Evolutionary conservation across 2,113 vertebrate species (phyloP).

Genomic region (Crotalus tigris): DNA sequence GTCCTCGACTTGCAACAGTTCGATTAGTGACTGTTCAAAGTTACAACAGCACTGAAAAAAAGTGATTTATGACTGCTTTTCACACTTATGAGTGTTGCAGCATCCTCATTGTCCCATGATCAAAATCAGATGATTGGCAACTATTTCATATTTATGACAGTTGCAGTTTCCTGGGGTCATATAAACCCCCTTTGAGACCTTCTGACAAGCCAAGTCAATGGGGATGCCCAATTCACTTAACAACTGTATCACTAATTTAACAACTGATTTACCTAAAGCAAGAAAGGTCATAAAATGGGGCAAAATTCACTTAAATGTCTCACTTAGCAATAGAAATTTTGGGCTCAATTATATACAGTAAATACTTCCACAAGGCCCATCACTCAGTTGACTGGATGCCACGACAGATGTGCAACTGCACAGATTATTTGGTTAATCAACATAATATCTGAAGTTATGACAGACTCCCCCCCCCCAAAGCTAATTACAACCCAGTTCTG

Average conservation of each 20-base stretch:
- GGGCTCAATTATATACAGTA: neutral
- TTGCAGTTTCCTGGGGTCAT: neutral
- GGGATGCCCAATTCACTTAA: neutral
- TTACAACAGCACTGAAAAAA: no score
- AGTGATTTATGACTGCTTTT: neutral
- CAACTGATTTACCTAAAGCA: neutral
- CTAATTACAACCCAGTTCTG: no score
- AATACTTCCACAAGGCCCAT: fast-evolving
- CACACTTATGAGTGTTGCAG: neutral
- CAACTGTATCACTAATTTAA: no score
- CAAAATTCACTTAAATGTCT: neutral
- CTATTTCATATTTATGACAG: neutral
- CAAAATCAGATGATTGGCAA: neutral
- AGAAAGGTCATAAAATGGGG: neutral
- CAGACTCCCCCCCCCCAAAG: no score
- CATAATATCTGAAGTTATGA: no score
- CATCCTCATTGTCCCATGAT: neutral
- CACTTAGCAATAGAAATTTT: neutral
- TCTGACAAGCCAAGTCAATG: no score
- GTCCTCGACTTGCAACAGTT: no score
- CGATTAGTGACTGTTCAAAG: no score
- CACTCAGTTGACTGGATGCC: neutral
- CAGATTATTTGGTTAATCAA: no score
- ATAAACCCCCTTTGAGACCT: neutral
- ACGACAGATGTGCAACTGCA: neutral